A percentile compares a stretch with the other conserved stretches of the same genome.
These are phyloP conservation scores for Quiscalus mexicanus DNA, from an alignment of 2,113 vertebrate species.

Conservation along the genomic window DNA sequence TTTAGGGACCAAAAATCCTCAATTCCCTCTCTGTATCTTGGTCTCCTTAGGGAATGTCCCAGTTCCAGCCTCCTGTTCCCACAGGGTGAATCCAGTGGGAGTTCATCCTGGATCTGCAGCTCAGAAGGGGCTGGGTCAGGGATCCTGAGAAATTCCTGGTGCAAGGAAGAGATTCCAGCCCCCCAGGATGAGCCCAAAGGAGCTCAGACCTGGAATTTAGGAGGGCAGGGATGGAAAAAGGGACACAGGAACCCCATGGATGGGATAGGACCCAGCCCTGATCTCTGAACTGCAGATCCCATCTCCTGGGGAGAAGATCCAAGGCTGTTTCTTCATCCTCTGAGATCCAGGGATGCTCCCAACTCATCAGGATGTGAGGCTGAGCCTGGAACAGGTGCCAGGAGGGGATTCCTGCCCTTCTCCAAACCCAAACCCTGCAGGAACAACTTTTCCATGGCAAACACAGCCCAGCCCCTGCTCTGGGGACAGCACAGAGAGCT, in stretches of 20 bases:
- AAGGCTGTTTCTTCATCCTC: too few relatives aligned
- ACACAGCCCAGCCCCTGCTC: background rate
- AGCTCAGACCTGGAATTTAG: background rate
- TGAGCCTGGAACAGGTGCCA: background rate
- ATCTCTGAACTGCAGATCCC: background rate
- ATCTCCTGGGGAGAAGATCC: background rate
- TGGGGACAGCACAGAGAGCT: background rate
- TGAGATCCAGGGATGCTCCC: background rate
- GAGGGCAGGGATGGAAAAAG: background rate
- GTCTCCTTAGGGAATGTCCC: background rate
- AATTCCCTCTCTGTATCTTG: background rate
- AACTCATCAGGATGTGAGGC: fast-evolving
- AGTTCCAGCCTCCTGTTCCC: background rate
- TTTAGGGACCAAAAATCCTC: fast-evolving
- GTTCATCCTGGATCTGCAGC: background rate
- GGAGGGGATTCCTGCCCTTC: background rate
- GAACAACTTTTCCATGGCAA: fast-evolving
- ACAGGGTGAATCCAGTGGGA: background rate
- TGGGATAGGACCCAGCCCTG: fast-evolving
- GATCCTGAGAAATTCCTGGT: fast-evolving
- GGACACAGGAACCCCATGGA: background rate
- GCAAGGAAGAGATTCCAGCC: background rate
- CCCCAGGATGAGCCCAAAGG: background rate
- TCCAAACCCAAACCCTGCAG: background rate
- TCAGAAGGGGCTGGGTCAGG: background rate